Evolutionary conservation across 2,113 vertebrate genomes (phyloP).

Genomic region (Mesitornis unicolor): DNA sequence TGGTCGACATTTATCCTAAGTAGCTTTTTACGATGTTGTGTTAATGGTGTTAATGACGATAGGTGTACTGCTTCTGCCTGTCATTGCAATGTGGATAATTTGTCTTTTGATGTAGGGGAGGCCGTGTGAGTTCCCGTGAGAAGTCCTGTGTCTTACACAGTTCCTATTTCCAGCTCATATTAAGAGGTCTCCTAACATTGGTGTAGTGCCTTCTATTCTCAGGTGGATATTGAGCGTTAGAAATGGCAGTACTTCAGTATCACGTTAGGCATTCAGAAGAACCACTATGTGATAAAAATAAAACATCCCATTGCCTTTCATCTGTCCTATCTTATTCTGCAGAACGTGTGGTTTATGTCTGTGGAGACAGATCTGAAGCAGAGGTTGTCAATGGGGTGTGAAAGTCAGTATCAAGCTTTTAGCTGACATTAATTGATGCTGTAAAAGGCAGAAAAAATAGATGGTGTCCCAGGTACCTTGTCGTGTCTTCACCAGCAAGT

Average conservation of each 20-base stretch:
- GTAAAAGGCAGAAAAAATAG: background rate
- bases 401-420: background rate
- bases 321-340: background rate
- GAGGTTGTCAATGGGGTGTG: background rate
- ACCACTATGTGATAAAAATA: background rate
- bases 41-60: background rate
- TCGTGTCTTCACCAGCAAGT: background rate
- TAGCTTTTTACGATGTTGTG: background rate
- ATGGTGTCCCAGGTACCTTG: background rate
- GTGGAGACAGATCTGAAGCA: background rate
- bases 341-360: background rate
- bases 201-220: background rate
- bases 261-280: background rate
- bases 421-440: background rate
- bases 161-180: background rate
- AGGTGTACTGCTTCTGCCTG: background rate
- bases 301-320: background rate
- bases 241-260: background rate
- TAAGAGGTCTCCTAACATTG: background rate
- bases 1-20: background rate
- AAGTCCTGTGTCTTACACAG: background rate
- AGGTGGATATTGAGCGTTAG: background rate
- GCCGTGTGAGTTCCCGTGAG: background rate
- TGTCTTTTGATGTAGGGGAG: background rate
- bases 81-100: background rate